Conservation (phyloP, 1,140 invertebrate genomes). For the Drosophila kanapiae region DNA sequence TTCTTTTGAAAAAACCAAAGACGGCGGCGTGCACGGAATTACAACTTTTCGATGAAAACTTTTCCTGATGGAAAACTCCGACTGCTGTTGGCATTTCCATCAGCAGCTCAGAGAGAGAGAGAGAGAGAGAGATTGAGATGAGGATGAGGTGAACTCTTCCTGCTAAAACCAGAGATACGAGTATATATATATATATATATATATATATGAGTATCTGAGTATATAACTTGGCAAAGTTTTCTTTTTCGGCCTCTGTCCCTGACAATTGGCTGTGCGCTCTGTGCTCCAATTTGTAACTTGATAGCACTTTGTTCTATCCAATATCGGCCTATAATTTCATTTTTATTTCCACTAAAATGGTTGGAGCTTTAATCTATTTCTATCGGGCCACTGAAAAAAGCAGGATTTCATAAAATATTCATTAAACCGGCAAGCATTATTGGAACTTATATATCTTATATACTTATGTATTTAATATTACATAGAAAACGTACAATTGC, state of each 20-base stretch:
- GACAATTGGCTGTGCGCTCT: constrained; percentile 35
- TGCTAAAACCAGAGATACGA: constrained; percentile 18
- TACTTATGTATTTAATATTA: no score
- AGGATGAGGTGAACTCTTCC: constrained; percentile 22
- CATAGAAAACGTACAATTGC: no score
- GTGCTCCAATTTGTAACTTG: constrained; percentile 40
- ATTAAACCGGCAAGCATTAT: no score
- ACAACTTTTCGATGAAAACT: constrained; percentile 55
- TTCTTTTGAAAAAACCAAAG: constrained; percentile 31
- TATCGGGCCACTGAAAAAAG: neutral
- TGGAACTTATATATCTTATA: no score
- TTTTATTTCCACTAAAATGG: neutral
- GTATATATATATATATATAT: neutral
- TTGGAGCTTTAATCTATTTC: neutral
- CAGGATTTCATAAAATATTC: no score
- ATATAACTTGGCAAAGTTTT: constrained; percentile 26
- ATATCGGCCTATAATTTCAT: constrained; percentile 1
- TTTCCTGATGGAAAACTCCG: constrained; percentile 48
- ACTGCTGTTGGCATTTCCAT: constrained; percentile 52
- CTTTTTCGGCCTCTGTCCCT: constrained; percentile 29
- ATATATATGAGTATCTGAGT: neutral
- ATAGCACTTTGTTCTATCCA: constrained; percentile 29
- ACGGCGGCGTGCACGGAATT: constrained; percentile 51
- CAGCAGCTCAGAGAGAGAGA: constrained; percentile 7
- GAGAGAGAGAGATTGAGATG: constrained; percentile 5